A percentile compares a stretch with the other conserved stretches of the same genome.
Evolutionary conservation across 1,140 invertebrate species (phyloP).

Genomic region (Eumaeus atala): DNA sequence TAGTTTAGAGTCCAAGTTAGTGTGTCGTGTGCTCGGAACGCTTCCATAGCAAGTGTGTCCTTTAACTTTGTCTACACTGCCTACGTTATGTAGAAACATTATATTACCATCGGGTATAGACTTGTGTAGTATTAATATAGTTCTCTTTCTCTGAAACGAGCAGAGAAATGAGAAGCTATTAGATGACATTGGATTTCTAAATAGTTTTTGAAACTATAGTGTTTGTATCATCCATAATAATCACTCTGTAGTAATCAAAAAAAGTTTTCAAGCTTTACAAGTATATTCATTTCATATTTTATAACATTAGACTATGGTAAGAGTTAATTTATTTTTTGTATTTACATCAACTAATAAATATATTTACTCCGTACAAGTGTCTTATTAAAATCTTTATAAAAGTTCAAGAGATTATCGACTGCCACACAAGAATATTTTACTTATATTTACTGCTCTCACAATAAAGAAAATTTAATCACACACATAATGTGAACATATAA

Average conservation of each 20-base stretch:
- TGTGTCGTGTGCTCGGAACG: neutral
- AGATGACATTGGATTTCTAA: constrained; percentile 25
- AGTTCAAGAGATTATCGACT: no score
- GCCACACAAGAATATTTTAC: no score
- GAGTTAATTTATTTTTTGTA: constrained; percentile 61
- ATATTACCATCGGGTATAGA: constrained; percentile 31
- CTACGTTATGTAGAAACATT: constrained; percentile 18
- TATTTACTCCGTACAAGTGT: constrained; percentile 28
- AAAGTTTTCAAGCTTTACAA: neutral
- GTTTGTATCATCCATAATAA: constrained; percentile 10
- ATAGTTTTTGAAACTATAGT: constrained; percentile 2
- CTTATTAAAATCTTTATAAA: neutral
- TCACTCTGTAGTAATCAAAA: constrained; percentile 3
- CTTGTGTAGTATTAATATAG: constrained; percentile 32
- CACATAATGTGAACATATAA: no score
- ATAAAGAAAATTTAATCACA: no score
- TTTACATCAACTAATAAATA: constrained; percentile 49
- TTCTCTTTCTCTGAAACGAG: constrained; percentile 64
- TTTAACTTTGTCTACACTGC: constrained; percentile 4
- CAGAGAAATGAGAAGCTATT: constrained; percentile 65
- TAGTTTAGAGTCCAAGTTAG: neutral
- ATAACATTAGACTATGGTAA: constrained; percentile 20
- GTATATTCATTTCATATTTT: constrained; percentile 18
- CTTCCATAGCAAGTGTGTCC: constrained; percentile 14
- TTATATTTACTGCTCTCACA: no score